Base-by-base conservation (phyloP, 2,888 invertebrate genomes). In the Chymomyza procnemis region DNA sequence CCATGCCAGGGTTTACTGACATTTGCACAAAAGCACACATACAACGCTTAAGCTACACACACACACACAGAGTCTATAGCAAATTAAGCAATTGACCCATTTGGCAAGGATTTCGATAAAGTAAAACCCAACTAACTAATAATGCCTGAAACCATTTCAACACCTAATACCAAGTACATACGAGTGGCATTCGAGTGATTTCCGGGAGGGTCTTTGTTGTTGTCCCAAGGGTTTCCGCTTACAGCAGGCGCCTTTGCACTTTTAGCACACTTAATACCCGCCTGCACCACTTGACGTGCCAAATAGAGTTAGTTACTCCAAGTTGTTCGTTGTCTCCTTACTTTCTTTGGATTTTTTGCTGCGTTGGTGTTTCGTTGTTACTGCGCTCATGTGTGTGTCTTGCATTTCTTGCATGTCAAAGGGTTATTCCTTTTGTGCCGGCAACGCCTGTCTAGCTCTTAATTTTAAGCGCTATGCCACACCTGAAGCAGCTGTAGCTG, bases 71-170 rank as follows among this genome's bases (percentile, higher is more conserved):
- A 18, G 14, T 50, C 50, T 8, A 66, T 63, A 1, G 64, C 60
- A 75, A 65, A 71, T 68, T 71, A 72, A 65, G 61, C 76, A 79
- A 76, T 81, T 84, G 82, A 81, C 82, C 80, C 74, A 81, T 79
- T 84, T 72, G 69, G 64, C 34, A 41, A 41, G 34, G 34, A 41
- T 41, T 41, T 41, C 12, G 34, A 0, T 41, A 41, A 12, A 41
- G 34, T 5, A 12, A 41, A 12, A n/a, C n/a, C n/a, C 34, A 26
- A 26, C 26, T 41, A 41, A 12, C 34, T 41, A 41, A 41, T 41
- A 41, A 41, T 41, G 34, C 34, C 34, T 12, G 9, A 41, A 12
- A 41, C 34, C 34, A 41, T 41, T 41, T 41, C 34, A 41, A 41
- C 34, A 41, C 34, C 34, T 41, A 41, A 41, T 41, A 41, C 12